Evolutionary conservation across 2,113 vertebrate genomes (phyloP), one percentile per base, ranked within the genome.

Genomic region (Athene cunicularia): DNA sequence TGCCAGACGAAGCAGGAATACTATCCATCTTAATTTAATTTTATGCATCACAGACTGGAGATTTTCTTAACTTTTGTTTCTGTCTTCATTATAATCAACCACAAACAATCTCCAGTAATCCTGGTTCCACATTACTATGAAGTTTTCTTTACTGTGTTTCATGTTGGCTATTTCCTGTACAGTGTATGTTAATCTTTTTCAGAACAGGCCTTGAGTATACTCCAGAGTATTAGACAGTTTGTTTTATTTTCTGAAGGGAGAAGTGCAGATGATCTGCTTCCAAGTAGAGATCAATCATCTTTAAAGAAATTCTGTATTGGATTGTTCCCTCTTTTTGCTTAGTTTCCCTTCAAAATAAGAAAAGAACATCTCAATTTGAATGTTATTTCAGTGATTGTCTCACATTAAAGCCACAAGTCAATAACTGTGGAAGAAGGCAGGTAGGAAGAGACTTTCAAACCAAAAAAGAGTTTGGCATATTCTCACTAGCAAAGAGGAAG

Each of bases 241-340:
- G 26, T 5, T n/a, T 74, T 58, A 37, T 74, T 86, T 62, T n/a
- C 52, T 93, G 91, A 53, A 59, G 23, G 64, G 14, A 95, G 12
- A 88, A 94, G 91, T 66, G 20, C 22, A 80, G 66, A 79, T 43
- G 70, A 70, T 82, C 49, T 87, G 66, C 58, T 94, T 91, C 73
- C 37, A 95, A 87, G 50, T 3, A 82, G n/a, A 72, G 66, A 95
- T 94, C 94, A 95, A 85, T 94, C 20, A 55, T 64, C 50, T 93
- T 91, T 81, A 97, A 95, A 89, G 91, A 86, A 95, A 85, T 53
- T 80, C 56, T 93, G 35, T 94, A 82, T 93, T 89, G 88, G 93
- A 95, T 93, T 94, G 60, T 94, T 94, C 93, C 22, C 17, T 87
- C 60, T 95, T 90, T 86, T 75, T 88, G 53, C n/a, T 93, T 81